A percentile compares a stretch with the other conserved stretches of the same genome.
Conservation (phyloP, 2,888 invertebrate genomes). For the Marronus borbonicus region DNA sequence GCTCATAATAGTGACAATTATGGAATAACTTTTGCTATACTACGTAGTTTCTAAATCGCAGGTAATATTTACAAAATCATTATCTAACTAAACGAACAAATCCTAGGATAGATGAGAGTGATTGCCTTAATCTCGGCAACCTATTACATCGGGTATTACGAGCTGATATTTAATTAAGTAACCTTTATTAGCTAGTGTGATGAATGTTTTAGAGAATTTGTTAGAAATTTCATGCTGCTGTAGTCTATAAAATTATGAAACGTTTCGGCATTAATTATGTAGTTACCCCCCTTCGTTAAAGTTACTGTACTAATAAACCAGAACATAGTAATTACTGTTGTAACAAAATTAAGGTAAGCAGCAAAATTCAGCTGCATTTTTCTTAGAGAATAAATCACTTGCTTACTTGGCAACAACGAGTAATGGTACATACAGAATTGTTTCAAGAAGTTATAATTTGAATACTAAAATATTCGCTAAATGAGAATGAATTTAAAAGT, state of each 20-base stretch:
- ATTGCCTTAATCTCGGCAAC: conserved; percentile 9
- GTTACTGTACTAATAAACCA: conserved; percentile 34
- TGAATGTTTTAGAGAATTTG: conserved; percentile 33
- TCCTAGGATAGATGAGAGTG: conserved; percentile 5
- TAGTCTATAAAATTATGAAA: conserved; percentile 20
- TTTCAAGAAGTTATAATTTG: no score
- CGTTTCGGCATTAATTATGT: conserved; percentile 33
- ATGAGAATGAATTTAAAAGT: no score
- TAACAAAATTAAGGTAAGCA: conserved; percentile 27
- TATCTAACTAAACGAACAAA: background rate
- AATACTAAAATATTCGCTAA: no score
- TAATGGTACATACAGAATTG: background rate
- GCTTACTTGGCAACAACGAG: background rate
- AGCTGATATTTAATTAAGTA: conserved; percentile 39
- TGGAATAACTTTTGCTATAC: no score
- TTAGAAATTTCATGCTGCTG: conserved; percentile 22
- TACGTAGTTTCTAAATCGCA: no score
- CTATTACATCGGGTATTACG: conserved; percentile 22
- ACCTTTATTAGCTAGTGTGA: conserved; percentile 35
- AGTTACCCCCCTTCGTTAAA: conserved; percentile 33
- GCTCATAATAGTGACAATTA: no score
- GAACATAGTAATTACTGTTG: conserved; percentile 23
- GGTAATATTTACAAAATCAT: no score
- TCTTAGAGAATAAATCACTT: no score
- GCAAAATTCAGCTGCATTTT: background rate